Conservation (phyloP, 2,797 vertebrate species). For the Sebastes diploproa region DNA sequence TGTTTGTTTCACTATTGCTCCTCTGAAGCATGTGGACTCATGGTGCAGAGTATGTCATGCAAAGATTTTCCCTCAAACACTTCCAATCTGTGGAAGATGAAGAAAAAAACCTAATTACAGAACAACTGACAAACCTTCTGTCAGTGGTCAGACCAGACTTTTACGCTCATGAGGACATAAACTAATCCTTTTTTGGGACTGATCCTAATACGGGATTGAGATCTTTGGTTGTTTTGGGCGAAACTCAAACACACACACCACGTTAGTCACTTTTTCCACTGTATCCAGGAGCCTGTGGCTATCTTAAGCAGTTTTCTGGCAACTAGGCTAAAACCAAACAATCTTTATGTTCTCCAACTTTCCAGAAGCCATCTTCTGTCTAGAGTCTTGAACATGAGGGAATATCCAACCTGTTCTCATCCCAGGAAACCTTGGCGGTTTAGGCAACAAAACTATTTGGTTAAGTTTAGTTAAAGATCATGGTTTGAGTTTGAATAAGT, state of each 20-base stretch:
- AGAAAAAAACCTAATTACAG: background rate
- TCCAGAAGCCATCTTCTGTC: conserved; percentile 33
- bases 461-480: background rate
- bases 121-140: conserved; percentile 6
- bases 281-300: conserved; percentile 21
- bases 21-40: conserved; percentile 11
- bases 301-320: conserved; percentile 39
- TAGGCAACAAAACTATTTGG: background rate
- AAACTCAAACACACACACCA: background rate
- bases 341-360: conserved; percentile 32
- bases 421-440: background rate
- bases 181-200: conserved; percentile 18
- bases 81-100: background rate
- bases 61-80: background rate
- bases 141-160: background rate
- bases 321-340: conserved; percentile 21
- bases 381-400: conserved; percentile 1
- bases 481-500: background rate
- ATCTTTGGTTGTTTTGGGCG: conserved; percentile 14
- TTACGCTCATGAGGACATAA: conserved; percentile 2
- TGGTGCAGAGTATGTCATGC: background rate
- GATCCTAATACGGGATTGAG: conserved; percentile 37
- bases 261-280: conserved; percentile 59
- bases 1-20: conserved; percentile 14
- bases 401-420: background rate